Percentiles rank a stretch among this genome's conserved stretches.
These are phyloP conservation scores for Limnodromus scolopaceus DNA, from an alignment of 2,797 vertebrate species.

Conservation along the genomic window DNA sequence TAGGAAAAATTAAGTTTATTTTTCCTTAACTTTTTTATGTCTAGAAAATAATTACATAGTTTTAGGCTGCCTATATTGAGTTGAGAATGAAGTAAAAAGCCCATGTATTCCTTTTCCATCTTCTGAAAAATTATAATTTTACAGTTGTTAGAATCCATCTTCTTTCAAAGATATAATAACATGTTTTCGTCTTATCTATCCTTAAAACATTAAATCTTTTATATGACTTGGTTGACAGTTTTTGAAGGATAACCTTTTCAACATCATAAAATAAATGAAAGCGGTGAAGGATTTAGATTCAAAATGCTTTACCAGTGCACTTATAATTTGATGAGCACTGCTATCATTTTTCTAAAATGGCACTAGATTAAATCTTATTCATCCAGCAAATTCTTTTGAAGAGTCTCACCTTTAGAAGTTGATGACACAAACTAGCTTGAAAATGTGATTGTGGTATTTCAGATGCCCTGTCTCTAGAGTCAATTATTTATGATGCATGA, in stretches of 20 bases:
- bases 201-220: constrained; percentile 79
- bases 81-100: constrained; percentile 20
- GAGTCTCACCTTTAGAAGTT: constrained; percentile 60
- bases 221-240: constrained; percentile 77
- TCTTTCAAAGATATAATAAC: constrained; percentile 69
- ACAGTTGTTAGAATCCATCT: constrained; percentile 58
- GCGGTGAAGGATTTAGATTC: constrained; percentile 71
- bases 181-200: constrained; percentile 72
- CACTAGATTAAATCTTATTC: constrained; percentile 73
- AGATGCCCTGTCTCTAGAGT: constrained; percentile 59
- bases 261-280: constrained; percentile 76
- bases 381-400: constrained; percentile 68
- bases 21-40: not conserved
- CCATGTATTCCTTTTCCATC: not conserved
- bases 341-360: constrained; percentile 75
- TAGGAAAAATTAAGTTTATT: not conserved
- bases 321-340: constrained; percentile 75
- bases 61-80: not conserved
- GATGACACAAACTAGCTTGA: constrained; percentile 58
- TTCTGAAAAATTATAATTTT: constrained; percentile 59
- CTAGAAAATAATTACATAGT: constrained; percentile 33
- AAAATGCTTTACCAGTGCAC: constrained; percentile 67
- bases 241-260: constrained; percentile 83
- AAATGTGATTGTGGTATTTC: constrained; percentile 67
- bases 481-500: constrained; percentile 44